Evolutionary conservation across 2,888 invertebrate species (phyloP).

Genomic region (Synergus gifuensis): DNA sequence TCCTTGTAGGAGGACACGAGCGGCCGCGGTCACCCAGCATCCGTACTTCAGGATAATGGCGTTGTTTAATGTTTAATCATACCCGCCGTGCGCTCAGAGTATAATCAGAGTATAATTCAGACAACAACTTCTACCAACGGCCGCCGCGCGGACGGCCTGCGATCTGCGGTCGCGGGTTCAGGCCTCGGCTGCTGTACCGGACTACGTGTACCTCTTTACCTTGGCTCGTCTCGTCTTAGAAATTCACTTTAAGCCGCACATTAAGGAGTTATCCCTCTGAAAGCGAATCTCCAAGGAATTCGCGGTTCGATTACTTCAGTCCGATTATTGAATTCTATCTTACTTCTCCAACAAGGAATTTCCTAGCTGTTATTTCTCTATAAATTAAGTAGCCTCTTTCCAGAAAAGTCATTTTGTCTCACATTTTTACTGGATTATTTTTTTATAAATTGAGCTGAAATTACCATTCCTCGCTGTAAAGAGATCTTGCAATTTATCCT

Average conservation of each 20-base stretch:
- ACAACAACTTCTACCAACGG: conserved; percentile 72
- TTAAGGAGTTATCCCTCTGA: conserved; percentile 13
- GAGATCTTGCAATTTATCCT: neutral
- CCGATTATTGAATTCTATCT: conserved; percentile 12
- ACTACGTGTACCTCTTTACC: conserved; percentile 58
- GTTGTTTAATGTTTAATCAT: conserved; percentile 78
- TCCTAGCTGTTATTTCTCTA: neutral
- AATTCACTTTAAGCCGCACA: conserved; percentile 36
- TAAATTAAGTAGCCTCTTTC: neutral
- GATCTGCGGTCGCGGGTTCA: conserved; percentile 57
- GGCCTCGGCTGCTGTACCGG: conserved; percentile 47
- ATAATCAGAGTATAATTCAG: conserved; percentile 77
- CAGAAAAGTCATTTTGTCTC: neutral
- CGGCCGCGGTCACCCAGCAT: conserved; percentile 71
- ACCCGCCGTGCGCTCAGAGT: conserved; percentile 71
- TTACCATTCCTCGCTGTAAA: neutral
- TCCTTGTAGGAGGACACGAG: conserved; percentile 75
- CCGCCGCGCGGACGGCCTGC: conserved; percentile 48
- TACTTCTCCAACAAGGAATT: conserved; percentile 10
- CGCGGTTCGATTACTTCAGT: conserved; percentile 33
- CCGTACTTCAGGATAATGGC: conserved; percentile 70
- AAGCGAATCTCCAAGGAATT: conserved; percentile 4
- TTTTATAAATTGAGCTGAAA: neutral
- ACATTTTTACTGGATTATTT: neutral
- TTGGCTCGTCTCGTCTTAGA: conserved; percentile 36